phyloP scores from a whole-genome alignment of 2,888 invertebrate species.

The Torymus aiolomorphi region DNA sequence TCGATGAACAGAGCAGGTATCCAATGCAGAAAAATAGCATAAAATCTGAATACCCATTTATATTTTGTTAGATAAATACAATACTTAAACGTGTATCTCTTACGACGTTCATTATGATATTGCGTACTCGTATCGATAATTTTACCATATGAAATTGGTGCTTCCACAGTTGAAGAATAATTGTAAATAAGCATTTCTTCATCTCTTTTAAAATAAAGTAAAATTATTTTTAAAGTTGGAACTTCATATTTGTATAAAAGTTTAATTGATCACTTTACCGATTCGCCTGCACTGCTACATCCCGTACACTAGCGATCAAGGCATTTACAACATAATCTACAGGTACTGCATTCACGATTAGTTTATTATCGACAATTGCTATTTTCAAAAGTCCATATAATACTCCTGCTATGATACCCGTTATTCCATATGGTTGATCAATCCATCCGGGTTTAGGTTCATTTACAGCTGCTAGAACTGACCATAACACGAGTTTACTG shows the following conservation, averaged over 20 bases:
- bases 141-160: conserved; percentile 85
- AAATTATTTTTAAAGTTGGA: too few species aligned
- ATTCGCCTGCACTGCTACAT: conserved; percentile 72
- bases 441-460: conserved; percentile 84
- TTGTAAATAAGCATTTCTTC: conserved; percentile 83
- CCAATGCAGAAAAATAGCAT: conserved; percentile 79
- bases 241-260: too few species aligned
- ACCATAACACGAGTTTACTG: too few species aligned
- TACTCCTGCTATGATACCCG: conserved; percentile 79
- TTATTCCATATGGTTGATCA: conserved; percentile 87
- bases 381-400: conserved; percentile 83
- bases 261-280: conserved; percentile 53
- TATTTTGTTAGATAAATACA: background rate
- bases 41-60: background rate
- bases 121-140: conserved; percentile 77
- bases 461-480: conserved; percentile 79
- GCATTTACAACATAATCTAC: conserved; percentile 85
- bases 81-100: background rate
- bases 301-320: conserved; percentile 81
- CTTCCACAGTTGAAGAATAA: conserved; percentile 87
- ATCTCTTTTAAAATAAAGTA: conserved; percentile 52
- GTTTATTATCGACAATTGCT: conserved; percentile 79
- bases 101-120: conserved; percentile 73
- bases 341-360: conserved; percentile 84
- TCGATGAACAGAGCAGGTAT: conserved; percentile 76